phyloP scores from a whole-genome alignment of 2,797 vertebrate genomes.

The Iguana delicatissima region DNA sequence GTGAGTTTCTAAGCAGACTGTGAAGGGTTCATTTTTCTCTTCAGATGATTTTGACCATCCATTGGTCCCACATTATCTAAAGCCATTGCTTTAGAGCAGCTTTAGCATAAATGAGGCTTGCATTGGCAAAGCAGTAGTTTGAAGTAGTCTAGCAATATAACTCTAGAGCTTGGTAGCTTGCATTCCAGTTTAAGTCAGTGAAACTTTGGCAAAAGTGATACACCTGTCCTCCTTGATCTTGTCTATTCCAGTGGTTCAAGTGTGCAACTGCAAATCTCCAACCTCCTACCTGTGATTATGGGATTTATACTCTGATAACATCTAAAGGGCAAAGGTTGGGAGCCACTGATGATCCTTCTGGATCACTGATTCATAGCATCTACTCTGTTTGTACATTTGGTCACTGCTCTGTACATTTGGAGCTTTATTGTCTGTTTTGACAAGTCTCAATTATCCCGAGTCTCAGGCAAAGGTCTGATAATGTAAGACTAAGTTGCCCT shows the following conservation, averaged over 20 bases:
- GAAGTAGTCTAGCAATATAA: not conserved
- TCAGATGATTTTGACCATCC: not conserved
- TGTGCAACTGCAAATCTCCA: not conserved
- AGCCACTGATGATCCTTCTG: not conserved
- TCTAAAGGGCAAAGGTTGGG: not conserved
- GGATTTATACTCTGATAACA: not conserved
- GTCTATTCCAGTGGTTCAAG: not conserved
- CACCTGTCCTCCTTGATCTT: not conserved
- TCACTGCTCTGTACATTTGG: not conserved
- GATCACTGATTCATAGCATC: not conserved
- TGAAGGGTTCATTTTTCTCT: not conserved
- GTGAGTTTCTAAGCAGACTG: not conserved
- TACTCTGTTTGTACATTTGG: not conserved
- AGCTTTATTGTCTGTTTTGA: not conserved
- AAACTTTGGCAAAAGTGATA: not conserved
- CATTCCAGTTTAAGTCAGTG: not conserved
- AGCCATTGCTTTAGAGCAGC: not conserved
- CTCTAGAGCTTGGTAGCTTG: not conserved
- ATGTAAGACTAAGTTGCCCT: no score
- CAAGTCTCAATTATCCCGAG: not conserved
- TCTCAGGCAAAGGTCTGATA: not conserved
- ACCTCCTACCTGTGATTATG: not conserved
- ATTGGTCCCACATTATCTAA: not conserved
- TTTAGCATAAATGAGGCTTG: not conserved
- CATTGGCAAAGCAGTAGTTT: not conserved